Evolutionary conservation across 2,888 invertebrate genomes (phyloP), one percentile per base, ranked within the genome.

Genomic region (Camponotus fellah): DNA sequence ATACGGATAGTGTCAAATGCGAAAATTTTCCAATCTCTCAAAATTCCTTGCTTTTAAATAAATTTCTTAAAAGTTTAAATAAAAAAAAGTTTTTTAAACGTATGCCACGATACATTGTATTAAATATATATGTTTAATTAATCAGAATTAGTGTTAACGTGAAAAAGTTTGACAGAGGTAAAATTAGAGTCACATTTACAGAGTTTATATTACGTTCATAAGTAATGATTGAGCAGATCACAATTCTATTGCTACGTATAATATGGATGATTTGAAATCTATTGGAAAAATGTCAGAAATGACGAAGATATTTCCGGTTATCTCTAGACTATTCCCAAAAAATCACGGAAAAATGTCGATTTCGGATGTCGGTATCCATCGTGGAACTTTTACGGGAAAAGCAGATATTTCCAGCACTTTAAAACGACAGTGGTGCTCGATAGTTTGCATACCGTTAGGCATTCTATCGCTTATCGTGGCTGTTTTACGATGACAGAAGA

Each of bases 401-500:
- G 65, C 21, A 32, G 46, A 32, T 32, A 14, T 64, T 46, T 34
- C n/a, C 32, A 40, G 60, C 26, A 32, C 9, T 14, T 37, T 37
- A 32, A 64, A 66, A 76, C 49, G 49, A 17, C 21, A 21, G 37
- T 76, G 26, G 12, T 43, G 37, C 40, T 43, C 69, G 56, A 56
- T 77, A 77, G 49, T 69, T 10, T n/a, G 69, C 62, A n/a, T 56
- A 46, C 8, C 26, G 40, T 10, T 6, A 46, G 21, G 6, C 21
- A 37, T 60, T 32, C 17, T 17, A 60, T 34, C 21, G 58, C 58
- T 79, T 79, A 58, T 79, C 71, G 56, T 56, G n/a, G 14, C 58
- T 60, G 43, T 60, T 79, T 72, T 72, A 72, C 49, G 79, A 9
- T 46, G 58, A 79, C 58, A 34, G 72, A 34, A 49, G 72, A 80